Evolutionary conservation across 2,888 invertebrate genomes (phyloP).

Genomic region (Adelognathus sp.): DNA sequence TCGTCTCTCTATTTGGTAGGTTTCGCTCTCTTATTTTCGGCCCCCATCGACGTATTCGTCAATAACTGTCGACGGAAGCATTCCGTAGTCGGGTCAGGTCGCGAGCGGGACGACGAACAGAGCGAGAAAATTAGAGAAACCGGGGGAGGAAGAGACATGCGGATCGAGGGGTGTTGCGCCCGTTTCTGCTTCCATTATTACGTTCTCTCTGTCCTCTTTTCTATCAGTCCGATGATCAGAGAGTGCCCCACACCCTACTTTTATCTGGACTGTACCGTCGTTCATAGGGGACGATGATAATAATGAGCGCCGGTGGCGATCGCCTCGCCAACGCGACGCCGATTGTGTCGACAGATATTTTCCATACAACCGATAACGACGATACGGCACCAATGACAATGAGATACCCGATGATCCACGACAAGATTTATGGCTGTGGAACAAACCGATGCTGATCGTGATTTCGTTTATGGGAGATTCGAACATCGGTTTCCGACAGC

Average conservation of each 20-base stretch:
- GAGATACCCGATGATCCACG: slow-evolving; percentile 19
- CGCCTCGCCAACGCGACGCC: background rate
- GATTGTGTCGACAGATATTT: background rate
- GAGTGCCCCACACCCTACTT: slow-evolving; percentile 9
- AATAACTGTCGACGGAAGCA: slow-evolving; percentile 45
- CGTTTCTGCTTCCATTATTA: slow-evolving; percentile 46
- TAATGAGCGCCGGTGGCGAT: background rate
- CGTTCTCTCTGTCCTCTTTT: background rate
- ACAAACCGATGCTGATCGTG: background rate
- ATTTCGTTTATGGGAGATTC: background rate
- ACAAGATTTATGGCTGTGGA: slow-evolving; percentile 8
- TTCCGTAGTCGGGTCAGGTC: slow-evolving; percentile 22
- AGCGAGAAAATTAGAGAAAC: slow-evolving; percentile 22
- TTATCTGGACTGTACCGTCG: background rate
- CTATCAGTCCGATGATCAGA: slow-evolving; percentile 28
- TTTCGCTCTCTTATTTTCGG: slow-evolving; percentile 3
- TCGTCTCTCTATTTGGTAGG: background rate
- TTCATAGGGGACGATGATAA: slow-evolving; percentile 5
- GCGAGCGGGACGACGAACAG: background rate
- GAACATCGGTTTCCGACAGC: background rate
- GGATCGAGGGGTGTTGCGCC: background rate
- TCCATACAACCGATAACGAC: slow-evolving; percentile 28
- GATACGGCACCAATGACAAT: slow-evolving; percentile 16
- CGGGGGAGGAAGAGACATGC: slow-evolving; percentile 5
- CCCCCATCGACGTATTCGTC: slow-evolving; percentile 40